These are phyloP conservation scores for Pantherophis alleghaniensis DNA, from an alignment of 2,797 vertebrate species.

Conservation along the genomic window DNA sequence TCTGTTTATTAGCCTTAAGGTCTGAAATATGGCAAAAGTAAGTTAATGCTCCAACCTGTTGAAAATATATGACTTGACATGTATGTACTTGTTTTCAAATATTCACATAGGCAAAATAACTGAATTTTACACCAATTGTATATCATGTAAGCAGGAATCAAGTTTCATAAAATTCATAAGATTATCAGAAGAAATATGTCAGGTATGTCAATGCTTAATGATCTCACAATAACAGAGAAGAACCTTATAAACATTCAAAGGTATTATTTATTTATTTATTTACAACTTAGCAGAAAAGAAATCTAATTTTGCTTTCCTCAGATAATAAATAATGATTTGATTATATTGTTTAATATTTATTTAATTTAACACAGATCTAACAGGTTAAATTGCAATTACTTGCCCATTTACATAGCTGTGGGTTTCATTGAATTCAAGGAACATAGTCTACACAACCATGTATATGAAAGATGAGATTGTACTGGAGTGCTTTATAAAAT, in stretches of 20 bases:
- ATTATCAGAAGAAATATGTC: not conserved
- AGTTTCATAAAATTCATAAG: not conserved
- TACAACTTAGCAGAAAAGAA: not conserved
- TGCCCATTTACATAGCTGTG: not conserved
- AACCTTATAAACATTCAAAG: not conserved
- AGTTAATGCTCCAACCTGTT: not conserved
- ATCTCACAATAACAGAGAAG: not conserved
- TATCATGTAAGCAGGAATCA: not conserved
- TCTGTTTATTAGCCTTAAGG: not conserved
- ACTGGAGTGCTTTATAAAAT: not conserved
- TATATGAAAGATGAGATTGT: not conserved
- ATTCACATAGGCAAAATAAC: not conserved
- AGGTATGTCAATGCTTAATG: not conserved
- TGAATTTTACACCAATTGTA: not conserved
- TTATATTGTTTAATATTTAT: not conserved
- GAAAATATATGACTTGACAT: not conserved
- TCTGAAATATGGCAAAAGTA: not conserved
- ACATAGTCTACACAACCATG: not conserved
- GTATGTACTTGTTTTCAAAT: not conserved
- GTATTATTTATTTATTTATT: not conserved
- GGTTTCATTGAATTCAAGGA: too few species aligned
- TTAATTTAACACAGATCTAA: not conserved
- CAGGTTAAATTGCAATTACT: not conserved
- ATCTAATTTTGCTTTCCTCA: not conserved
- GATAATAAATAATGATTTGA: not conserved